Base-by-base conservation (phyloP, 1,140 invertebrate genomes). In the Batillaria attramentaria region DNA sequence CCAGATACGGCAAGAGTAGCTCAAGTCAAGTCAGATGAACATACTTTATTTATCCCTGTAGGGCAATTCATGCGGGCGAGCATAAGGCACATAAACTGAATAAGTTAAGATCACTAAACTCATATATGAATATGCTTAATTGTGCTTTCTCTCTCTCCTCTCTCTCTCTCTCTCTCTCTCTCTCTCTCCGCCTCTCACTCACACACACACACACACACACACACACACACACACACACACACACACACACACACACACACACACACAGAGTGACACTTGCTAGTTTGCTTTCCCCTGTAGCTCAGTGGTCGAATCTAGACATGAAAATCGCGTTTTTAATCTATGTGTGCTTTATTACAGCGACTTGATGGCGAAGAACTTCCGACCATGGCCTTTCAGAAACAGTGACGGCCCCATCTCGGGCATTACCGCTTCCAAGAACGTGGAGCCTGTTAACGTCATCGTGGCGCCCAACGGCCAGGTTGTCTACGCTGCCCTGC, bases 401-500 rank as follows among this genome's bases (percentile, higher is more conserved):
- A 65, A 77, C 65, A 62, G 37, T n/a, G 43, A 43, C 16, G 41
- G 41, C 76, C 18, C 46, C 10, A 18, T 68, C 3, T n/a, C n/a
- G n/a, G n/a, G n/a, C n/a, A n/a, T 77, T 8, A 68, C 13, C 28
- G n/a, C 69, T 24, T 4, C 62, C 0, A 37, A 77, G 62, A 77
- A 77, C 76, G 69, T 77, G 0, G 76, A 77, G 35, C 78, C 78
- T 1, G 37, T 60, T 3, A 72, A 70, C 33, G 54, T 79, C n/a
- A 41, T 79, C 35, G 41, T 79, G 20, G n/a, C 78, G 2, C 68
- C 69, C 5, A 73, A 66, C 54, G 78, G 78, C 2, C 37, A 37
- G 2, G 66, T 50, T 8, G 78, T 70, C 4, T 79, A 65, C 41
- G 78, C 73, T 20, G 37, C 78, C 5, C 78, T 79, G n/a, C 78